Base-by-base conservation (phyloP, 2,888 invertebrate species). In the Philaethria dido region DNA sequence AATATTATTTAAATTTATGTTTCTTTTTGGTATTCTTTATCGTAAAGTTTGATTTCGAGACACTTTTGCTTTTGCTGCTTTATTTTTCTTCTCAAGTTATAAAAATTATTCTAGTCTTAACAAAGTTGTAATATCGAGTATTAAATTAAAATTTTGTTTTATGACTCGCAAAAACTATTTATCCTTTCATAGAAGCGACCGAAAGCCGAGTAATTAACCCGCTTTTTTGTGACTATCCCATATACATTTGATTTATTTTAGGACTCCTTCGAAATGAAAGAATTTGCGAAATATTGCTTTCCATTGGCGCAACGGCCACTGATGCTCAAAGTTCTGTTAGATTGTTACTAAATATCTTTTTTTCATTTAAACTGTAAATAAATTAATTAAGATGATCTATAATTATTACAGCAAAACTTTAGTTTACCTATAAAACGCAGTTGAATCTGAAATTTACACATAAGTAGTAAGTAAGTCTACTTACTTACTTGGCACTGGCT, bases 171-270 rank as follows among this genome's bases (percentile, higher is more conserved):
- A 85, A 87, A 87, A 85, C 81, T 78, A 79, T 81, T 83, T 78
- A 86, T 87, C 88, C 85, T 85, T 90, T 89, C 87, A 87, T 83
- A 79, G 85, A 85, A 89, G 74, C 80, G 78, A 78, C 80, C 81
- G 74, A 83, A 82, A 83, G 78, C 79, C 79, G 80, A 88, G 91
- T 92, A 91, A 92, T 92, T 92, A 92, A 91, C 88, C 84, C 82
- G 78, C 81, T 83, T 92, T 91, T 92, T 92, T 92, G 89, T 85
- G 82, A 80, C 83, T 77, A 83, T 82, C 85, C 90, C 88, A 80
- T 86, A 86, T 81, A 84, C 85, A 85, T 92, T 92, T 92, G 92
- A 92, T 92, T 92, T 92, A 92, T 92, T 90, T 88, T 84, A 83
- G 83, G 86, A 85, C 76, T 83, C 87, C 85, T 89, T 87, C 82